Base-by-base conservation (phyloP, 1,140 invertebrate genomes). In the Caenorhabditis latens region DNA sequence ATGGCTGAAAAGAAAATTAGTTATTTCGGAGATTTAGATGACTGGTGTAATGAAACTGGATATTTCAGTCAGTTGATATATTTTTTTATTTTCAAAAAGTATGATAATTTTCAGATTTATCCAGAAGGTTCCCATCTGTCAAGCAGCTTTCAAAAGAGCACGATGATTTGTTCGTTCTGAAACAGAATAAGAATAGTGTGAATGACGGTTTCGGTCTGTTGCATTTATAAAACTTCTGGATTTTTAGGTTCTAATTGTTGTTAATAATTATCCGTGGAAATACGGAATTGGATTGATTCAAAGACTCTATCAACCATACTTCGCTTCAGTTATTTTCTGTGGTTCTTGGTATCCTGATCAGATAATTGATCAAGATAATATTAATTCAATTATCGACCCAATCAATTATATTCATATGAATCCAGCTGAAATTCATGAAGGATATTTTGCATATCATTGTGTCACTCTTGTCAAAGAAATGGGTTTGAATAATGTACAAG, bases 311-410 rank as follows among this genome's bases (percentile, higher is more conserved):
- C 50, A 48, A 21, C 75, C 75, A 16, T 82, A 82, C 19, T 82
- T 82, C 19, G 75, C 75, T 14, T 7, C 75, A 13, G 42, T 82
- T 13, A 82, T 82, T 24, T 82, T 82, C 19, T 82, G 75, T 82
- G 75, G 75, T 11, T 83, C 79, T 7, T 83, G 79, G 79, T 83
- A 83, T 24, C 79, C 79, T 13, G 79, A 83, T 6, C 9, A 83
- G 9, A 9, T 57, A 0, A 21, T 6, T n/a, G 79, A 55, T 14
- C 11, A 58, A 4, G 42, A 53, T 55, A 55, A 83, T 43, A 55
- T 16, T 42, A 71, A 42, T 8, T 71, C 65, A 19, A 71, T 21
- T 19, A 43, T 71, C 4, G 5, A 16, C 42, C 65, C 65, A 71
- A 7, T 71, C 40, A 71, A 71, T 71, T 71, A 71, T 46, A 71